Percentiles rank a stretch among this genome's conserved stretches.
Evolutionary conservation across 2,888 invertebrate species (phyloP).

Genomic region (Leptopterna dolabrata): DNA sequence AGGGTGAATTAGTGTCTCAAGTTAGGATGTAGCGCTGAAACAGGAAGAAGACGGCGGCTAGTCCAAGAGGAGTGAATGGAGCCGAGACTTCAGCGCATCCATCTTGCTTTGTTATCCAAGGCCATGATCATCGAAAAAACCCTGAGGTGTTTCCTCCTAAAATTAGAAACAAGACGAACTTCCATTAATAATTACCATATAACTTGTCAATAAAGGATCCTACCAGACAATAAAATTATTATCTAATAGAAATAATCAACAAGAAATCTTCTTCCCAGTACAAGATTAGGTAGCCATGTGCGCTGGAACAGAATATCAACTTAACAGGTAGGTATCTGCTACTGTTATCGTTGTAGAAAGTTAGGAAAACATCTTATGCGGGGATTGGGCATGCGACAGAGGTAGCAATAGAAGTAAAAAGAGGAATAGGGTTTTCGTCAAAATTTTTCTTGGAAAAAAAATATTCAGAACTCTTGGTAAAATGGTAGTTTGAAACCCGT

Average conservation of each 20-base stretch:
- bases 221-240: too few relatives aligned
- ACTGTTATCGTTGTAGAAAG: too few relatives aligned
- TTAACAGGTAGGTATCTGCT: too few relatives aligned
- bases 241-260: background rate
- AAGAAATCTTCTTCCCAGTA: background rate
- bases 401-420: too few relatives aligned
- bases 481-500: too few relatives aligned
- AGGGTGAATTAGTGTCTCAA: background rate
- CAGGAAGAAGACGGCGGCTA: constrained; percentile 24
- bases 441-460: too few relatives aligned
- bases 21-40: background rate
- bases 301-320: background rate
- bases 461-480: too few relatives aligned
- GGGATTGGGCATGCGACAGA: too few relatives aligned
- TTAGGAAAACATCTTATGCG: too few relatives aligned
- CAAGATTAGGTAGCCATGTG: background rate
- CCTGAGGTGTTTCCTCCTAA: constrained; percentile 98
- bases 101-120: constrained; percentile 77
- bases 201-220: too few relatives aligned
- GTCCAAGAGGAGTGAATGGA: constrained; percentile 58
- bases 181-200: background rate
- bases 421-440: too few relatives aligned
- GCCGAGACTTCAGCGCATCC: constrained; percentile 58
- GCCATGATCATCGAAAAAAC: constrained; percentile 99
- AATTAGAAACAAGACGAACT: background rate